Evolutionary conservation across 2,113 vertebrate genomes (phyloP).

Genomic region (Podarcis raffonei): DNA sequence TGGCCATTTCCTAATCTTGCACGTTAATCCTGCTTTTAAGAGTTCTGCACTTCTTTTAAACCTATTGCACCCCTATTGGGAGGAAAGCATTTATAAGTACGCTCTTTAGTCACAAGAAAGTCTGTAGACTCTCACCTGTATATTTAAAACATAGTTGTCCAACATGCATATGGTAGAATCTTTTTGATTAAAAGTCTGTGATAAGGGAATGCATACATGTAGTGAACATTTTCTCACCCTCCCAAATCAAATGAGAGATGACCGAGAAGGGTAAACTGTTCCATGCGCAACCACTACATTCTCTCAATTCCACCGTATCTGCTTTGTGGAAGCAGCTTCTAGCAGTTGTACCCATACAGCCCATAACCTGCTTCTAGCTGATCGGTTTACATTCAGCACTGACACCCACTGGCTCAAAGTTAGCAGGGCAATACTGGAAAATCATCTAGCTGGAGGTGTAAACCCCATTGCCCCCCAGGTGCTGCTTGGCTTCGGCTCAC

Average conservation of each 20-base stretch:
- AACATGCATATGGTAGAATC: slow-evolving; percentile 59
- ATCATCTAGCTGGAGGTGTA: not conserved
- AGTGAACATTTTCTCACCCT: slow-evolving; percentile 60
- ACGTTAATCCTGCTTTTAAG: not conserved
- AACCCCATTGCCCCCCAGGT: not conserved
- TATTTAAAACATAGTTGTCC: not conserved
- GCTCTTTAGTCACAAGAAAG: not conserved
- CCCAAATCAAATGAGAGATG: slow-evolving; percentile 72
- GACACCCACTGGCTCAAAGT: not conserved
- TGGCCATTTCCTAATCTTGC: not conserved
- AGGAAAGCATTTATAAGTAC: not conserved
- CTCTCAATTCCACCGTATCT: not conserved
- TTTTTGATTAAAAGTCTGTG: slow-evolving; percentile 35
- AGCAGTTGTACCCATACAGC: not conserved
- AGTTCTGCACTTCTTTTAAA: not conserved
- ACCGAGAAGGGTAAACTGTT: slow-evolving; percentile 81
- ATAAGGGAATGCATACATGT: slow-evolving; percentile 53
- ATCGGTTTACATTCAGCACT: rapidly evolving
- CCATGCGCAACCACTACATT: slow-evolving; percentile 69
- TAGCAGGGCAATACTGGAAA: not conserved
- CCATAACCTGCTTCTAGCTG: rapidly evolving
- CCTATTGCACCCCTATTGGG: not conserved
- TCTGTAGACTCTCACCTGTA: not conserved
- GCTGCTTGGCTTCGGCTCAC: not conserved
- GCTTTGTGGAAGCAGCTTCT: not conserved